Conservation (phyloP, 2,888 invertebrate genomes). For the Liopterus haemorrhoidalis region DNA sequence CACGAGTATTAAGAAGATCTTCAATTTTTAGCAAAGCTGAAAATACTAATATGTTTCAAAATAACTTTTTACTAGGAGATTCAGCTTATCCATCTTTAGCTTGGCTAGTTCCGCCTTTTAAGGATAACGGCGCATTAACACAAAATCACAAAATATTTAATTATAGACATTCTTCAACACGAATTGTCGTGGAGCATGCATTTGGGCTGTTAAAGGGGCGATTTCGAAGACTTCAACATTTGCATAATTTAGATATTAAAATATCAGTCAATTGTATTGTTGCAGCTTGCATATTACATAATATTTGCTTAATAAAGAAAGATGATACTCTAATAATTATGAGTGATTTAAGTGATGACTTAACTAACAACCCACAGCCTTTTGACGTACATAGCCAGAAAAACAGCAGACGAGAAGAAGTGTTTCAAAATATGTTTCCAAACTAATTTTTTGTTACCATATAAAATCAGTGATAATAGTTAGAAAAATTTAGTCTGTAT, state of each 20-base stretch:
- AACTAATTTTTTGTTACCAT: no score
- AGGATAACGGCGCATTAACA: slow-evolving; percentile 34
- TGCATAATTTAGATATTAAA: slow-evolving; percentile 28
- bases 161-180: slow-evolving; percentile 30
- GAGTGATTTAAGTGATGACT: not conserved
- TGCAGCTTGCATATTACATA: slow-evolving; percentile 25
- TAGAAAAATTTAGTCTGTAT: no score
- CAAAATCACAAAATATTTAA: slow-evolving; percentile 34
- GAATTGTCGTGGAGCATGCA: slow-evolving; percentile 35
- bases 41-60: slow-evolving; percentile 14
- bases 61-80: slow-evolving; percentile 31
- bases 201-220: slow-evolving; percentile 35
- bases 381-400: not conserved
- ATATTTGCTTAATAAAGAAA: slow-evolving; percentile 18
- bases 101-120: slow-evolving; percentile 34
- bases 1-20: not conserved
- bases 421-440: no score
- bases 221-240: slow-evolving; percentile 33
- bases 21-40: not conserved
- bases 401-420: no score
- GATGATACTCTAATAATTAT: slow-evolving; percentile 5
- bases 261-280: slow-evolving; percentile 26
- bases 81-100: slow-evolving; percentile 32
- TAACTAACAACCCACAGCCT: not conserved
- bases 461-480: no score